Evolutionary conservation across 37 sponge, comb jelly and placozoan species (phyloP), one percentile per base, ranked within the genome.

Genomic region (Amphimedon queenslandica): DNA sequence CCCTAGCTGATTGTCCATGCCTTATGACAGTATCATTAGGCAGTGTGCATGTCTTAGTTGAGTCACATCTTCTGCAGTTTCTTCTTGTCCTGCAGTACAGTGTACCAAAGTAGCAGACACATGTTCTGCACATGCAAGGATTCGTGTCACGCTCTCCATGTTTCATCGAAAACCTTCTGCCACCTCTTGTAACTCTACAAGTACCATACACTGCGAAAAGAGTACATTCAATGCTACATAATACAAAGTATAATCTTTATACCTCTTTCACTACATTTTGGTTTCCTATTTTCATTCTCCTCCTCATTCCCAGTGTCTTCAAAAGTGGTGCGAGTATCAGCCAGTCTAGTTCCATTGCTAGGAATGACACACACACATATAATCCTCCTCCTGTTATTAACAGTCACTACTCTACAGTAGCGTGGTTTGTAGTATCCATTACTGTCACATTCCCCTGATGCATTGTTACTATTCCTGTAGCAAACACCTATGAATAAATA

Each of bases 351-450:
- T n/a, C 61, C 61, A 60, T 60, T 60, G 21, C 5, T n/a, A 6
- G 61, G 61, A 60, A 25, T n/a, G 21, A 60, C 61, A 60, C 61
- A 60, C 5, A n/a, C 61, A 60, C 61, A 60, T 25, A 25, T n/a
- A n/a, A n/a, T 11, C 5, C 5, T 60, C 5, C 61, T 25, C 5
- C 21, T n/a, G 21, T n/a, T 5, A 47, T 47, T 47, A 18, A 18
- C 53, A 60, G 51, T 8, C 13, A 8, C 51, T 47, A 13, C 13
- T 18, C 28, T 6, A n/a, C 61, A 60, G 28, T n/a, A n/a, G 28
- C 61, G 61, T 11, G 61, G 23, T n/a, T n/a, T 11, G 61, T 25
- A 60, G 61, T n/a, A 60, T 25, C 61, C 61, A 60, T 60, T 60
- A n/a, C 28, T n/a, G 21, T 60, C 61, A 60, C 61, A 60, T 6